phyloP scores from a whole-genome alignment of 2,888 invertebrate genomes.

The Dendrolimus pini region DNA sequence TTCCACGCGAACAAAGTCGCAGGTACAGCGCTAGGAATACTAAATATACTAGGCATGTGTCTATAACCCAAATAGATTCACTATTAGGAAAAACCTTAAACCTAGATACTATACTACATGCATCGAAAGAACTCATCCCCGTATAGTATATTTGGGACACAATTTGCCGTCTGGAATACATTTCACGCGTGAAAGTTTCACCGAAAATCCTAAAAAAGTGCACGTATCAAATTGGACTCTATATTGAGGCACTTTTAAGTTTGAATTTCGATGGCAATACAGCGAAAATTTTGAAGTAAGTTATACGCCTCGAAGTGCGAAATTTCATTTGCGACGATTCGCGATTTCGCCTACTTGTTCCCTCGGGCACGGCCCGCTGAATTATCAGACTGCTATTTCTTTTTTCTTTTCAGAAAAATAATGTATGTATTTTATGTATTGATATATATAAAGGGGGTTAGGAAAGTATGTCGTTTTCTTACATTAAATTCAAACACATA shows the following conservation, averaged over 20 bases:
- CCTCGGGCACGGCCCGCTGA: constrained; percentile 52
- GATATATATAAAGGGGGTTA: no score
- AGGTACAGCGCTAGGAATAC: no score
- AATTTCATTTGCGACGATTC: constrained; percentile 72
- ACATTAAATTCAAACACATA: no score
- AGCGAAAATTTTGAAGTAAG: constrained; percentile 36
- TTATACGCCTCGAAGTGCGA: constrained; percentile 55
- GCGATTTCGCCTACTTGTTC: constrained; percentile 53
- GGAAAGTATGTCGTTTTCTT: no score
- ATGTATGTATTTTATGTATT: constrained; percentile 8
- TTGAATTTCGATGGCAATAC: constrained; percentile 11
- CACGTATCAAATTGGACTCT: constrained; percentile 15
- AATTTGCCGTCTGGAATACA: constrained; percentile 60
- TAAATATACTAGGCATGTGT: no score
- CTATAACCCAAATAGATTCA: no score
- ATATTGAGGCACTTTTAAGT: constrained; percentile 16
- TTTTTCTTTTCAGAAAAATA: constrained; percentile 29
- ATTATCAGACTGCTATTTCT: constrained; percentile 51
- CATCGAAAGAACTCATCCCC: no score
- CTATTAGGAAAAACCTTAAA: no score
- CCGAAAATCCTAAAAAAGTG: constrained; percentile 19
- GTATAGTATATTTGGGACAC: constrained; percentile 23
- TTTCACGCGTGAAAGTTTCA: constrained; percentile 50
- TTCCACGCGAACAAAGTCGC: no score
- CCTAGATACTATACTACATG: no score